Percentiles rank a stretch among this genome's conserved stretches.
These are phyloP conservation scores for Perithous albicinctus DNA, from an alignment of 2,888 invertebrate species.

Conservation along the genomic window DNA sequence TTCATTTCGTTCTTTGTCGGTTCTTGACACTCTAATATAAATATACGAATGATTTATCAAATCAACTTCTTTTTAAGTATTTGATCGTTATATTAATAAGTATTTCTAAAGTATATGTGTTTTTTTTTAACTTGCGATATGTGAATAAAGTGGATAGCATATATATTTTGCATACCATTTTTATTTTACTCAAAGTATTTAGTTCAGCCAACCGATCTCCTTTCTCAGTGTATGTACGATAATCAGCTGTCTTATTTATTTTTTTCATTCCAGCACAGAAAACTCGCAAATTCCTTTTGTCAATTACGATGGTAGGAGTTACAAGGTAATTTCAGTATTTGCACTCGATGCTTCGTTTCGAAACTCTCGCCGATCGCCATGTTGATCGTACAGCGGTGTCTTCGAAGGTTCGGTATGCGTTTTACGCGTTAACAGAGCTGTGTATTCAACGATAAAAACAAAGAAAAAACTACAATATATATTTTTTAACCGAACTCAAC, in stretches of 20 bases:
- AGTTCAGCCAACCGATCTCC: too few relatives aligned
- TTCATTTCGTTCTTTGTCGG: too few relatives aligned
- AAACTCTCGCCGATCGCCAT: neutral
- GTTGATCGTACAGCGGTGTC: neutral
- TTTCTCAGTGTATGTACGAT: too few relatives aligned
- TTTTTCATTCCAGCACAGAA: neutral
- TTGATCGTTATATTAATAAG: too few relatives aligned
- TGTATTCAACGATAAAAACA: slow-evolving; percentile 13
- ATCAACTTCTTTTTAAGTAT: too few relatives aligned
- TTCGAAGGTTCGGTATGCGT: slow-evolving; percentile 3
- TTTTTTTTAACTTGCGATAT: too few relatives aligned
- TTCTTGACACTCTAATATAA: too few relatives aligned
- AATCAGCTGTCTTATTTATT: neutral
- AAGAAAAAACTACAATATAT: slow-evolving; percentile 41
- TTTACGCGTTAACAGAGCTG: slow-evolving; percentile 34
- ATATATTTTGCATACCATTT: too few relatives aligned
- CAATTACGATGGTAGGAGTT: neutral
- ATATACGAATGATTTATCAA: too few relatives aligned
- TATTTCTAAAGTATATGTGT: too few relatives aligned
- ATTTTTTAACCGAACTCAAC: slow-evolving; percentile 25
- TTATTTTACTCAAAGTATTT: too few relatives aligned
- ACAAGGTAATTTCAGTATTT: slow-evolving; percentile 31
- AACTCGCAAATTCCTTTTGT: slow-evolving; percentile 8
- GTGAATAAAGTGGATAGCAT: too few relatives aligned
- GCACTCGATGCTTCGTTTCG: slow-evolving; percentile 19